Percentiles rank a stretch among this genome's conserved stretches.
Evolutionary conservation across 2,888 invertebrate species (phyloP).

Genomic region (Drosophila longiperda): DNA sequence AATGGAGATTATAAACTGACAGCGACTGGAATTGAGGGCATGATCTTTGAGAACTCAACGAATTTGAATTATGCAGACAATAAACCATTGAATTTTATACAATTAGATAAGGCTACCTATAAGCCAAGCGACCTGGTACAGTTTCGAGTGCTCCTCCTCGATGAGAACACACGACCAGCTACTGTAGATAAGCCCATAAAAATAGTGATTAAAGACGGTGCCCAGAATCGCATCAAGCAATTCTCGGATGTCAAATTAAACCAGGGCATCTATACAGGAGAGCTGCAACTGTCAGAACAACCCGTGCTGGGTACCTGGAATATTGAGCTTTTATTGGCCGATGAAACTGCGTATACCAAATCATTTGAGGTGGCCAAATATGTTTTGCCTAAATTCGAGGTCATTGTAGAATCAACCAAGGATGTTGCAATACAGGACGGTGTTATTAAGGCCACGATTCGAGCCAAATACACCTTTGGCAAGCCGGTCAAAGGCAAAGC

Average conservation of each 20-base stretch:
- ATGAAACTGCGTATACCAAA: conserved; percentile 56
- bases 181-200: conserved; percentile 77
- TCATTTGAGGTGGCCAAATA: conserved; percentile 92
- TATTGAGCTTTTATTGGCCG: conserved; percentile 88
- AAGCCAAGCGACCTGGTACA: conserved; percentile 93
- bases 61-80: conserved; percentile 90
- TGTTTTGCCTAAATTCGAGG: conserved; percentile 96
- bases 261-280: conserved; percentile 91
- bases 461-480: conserved; percentile 95
- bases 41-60: conserved; percentile 90
- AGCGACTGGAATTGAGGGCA: conserved; percentile 88
- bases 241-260: conserved; percentile 89
- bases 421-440: conserved; percentile 93
- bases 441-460: conserved; percentile 91
- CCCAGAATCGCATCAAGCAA: conserved; percentile 92
- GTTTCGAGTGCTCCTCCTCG: conserved; percentile 90
- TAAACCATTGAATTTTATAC: conserved; percentile 90
- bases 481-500: conserved; percentile 94
- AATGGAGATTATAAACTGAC: conserved; percentile 78
- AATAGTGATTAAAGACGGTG: conserved; percentile 86
- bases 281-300: conserved; percentile 91
- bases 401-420: conserved; percentile 92
- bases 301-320: conserved; percentile 96
- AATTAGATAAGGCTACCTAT: conserved; percentile 96
- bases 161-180: conserved; percentile 89